Evolutionary conservation across 2,888 invertebrate species (phyloP).

Genomic region (Pristionchus mayeri): DNA sequence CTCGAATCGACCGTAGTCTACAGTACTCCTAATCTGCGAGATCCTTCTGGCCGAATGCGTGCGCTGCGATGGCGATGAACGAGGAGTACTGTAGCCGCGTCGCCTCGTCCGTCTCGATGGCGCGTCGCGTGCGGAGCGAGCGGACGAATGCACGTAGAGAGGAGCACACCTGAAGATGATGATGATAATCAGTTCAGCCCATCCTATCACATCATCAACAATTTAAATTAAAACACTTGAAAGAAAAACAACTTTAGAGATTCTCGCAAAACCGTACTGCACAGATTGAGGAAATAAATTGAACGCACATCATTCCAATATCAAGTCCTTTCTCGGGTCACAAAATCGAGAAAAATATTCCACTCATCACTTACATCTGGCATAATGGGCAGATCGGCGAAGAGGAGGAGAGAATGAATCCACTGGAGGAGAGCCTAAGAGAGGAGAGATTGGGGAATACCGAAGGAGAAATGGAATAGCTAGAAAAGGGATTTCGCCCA

Average conservation of each 20-base stretch:
- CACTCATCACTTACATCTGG: constrained; percentile 27
- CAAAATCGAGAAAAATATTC: too few species aligned
- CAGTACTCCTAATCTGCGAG: constrained; percentile 55
- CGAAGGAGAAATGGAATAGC: too few species aligned
- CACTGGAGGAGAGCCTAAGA: constrained; percentile 56
- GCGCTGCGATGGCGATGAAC: constrained; percentile 61
- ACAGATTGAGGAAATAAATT: not conserved
- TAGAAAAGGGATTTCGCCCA: constrained; percentile 25
- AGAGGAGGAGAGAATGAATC: constrained; percentile 58
- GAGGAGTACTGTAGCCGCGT: constrained; percentile 56
- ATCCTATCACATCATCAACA: too few species aligned
- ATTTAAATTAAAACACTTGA: too few species aligned
- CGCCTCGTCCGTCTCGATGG: constrained; percentile 48
- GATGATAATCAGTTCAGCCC: too few species aligned
- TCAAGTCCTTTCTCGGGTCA: not conserved
- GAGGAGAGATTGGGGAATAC: too few species aligned
- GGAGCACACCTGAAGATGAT: constrained; percentile 40
- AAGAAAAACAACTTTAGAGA: too few species aligned
- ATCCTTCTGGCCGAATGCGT: constrained; percentile 61
- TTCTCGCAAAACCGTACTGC: too few species aligned
- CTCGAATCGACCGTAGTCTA: too few species aligned
- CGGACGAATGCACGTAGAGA: constrained; percentile 29
- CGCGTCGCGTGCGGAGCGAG: not conserved
- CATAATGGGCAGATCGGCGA: constrained; percentile 46
- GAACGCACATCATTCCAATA: not conserved